Conservation (phyloP, 2,113 vertebrate species). For the Peromyscus californicus region DNA sequence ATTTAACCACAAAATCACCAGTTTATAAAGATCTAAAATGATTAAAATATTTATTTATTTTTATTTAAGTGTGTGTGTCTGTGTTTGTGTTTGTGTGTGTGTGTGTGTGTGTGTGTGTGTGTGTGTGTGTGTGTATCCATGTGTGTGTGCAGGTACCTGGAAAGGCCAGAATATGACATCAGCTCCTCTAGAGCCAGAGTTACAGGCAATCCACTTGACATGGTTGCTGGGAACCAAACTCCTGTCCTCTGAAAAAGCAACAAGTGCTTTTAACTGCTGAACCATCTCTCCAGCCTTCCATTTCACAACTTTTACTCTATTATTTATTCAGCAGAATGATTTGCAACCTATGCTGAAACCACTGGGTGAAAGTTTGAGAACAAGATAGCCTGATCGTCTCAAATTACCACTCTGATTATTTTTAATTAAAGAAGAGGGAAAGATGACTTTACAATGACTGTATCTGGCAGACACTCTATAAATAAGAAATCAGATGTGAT, state of each 20-base stretch:
- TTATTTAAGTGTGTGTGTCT: neutral
- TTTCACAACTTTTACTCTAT: neutral
- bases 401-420: neutral
- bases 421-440: neutral
- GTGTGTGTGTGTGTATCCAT: neutral
- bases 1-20: constrained; percentile 35
- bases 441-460: neutral
- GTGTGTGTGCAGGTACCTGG: too few relatives aligned
- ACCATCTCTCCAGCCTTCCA: neutral
- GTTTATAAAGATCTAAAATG: neutral
- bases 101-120: neutral
- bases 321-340: constrained; percentile 7
- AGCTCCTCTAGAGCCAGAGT: neutral
- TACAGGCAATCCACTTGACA: neutral
- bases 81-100: neutral
- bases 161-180: neutral
- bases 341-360: neutral
- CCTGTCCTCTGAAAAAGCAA: neutral
- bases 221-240: neutral
- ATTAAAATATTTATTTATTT: neutral
- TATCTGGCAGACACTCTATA: neutral
- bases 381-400: neutral
- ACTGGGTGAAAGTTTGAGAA: constrained; percentile 12
- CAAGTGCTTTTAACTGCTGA: neutral
- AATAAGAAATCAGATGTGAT: neutral